Conservation (phyloP, 2,888 invertebrate genomes). For the Pristionchus mayeri region DNA sequence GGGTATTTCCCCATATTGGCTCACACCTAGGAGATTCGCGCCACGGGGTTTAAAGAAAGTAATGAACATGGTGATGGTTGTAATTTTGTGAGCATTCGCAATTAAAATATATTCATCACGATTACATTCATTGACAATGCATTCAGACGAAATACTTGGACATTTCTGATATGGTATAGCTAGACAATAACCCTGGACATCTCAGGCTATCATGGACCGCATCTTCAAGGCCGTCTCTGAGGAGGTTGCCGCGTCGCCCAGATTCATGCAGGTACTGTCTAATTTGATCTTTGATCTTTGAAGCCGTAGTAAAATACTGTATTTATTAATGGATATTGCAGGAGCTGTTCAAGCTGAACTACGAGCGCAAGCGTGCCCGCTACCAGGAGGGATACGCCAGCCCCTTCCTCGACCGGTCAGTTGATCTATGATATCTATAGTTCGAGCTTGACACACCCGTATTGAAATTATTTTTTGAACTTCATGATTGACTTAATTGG, state of each 20-base stretch:
- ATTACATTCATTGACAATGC: too few species aligned
- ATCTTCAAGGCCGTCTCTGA: constrained; percentile 96
- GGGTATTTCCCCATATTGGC: too few species aligned
- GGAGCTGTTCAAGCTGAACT: constrained; percentile 92
- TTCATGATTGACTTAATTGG: too few species aligned
- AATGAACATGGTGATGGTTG: too few species aligned
- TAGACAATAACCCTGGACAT: neutral
- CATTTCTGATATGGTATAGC: too few species aligned
- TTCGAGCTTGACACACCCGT: neutral
- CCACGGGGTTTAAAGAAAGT: too few species aligned
- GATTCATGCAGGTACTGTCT: constrained; percentile 61
- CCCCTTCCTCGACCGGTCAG: constrained; percentile 78
- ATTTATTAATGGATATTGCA: too few species aligned
- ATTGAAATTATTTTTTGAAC: neutral
- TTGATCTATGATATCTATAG: neutral
- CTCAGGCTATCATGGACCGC: constrained; percentile 92
- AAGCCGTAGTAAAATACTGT: constrained; percentile 79
- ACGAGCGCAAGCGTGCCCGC: constrained; percentile 91
- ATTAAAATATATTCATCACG: too few species aligned
- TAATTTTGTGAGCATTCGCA: too few species aligned
- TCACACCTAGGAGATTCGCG: too few species aligned
- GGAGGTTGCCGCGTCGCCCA: constrained; percentile 82
- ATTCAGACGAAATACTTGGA: too few species aligned
- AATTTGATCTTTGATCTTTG: neutral
- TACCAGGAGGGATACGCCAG: constrained; percentile 81